phyloP scores from a whole-genome alignment of 1,140 invertebrate species.

The Drosophila sturtevanti region DNA sequence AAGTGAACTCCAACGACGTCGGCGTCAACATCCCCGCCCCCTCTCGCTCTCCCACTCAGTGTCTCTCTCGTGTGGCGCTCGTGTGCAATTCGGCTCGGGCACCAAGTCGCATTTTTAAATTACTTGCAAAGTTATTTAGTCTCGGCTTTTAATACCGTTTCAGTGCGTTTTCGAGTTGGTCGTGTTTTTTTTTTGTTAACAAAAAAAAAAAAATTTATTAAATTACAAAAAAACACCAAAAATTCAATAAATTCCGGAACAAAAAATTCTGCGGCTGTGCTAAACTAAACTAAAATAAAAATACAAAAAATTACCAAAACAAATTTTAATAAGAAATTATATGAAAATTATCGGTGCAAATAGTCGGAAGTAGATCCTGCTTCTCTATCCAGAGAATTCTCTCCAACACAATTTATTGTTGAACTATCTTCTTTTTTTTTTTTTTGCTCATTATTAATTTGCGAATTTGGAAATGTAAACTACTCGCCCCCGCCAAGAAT shows the following conservation, averaged over 20 bases:
- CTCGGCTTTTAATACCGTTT: conserved; percentile 82
- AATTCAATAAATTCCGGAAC: neutral
- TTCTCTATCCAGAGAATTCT: neutral
- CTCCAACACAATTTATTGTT: conserved; percentile 4
- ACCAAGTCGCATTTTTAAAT: conserved; percentile 68
- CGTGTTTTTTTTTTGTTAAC: conserved; percentile 67
- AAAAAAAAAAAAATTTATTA: conserved; percentile 21
- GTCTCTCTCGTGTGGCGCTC: conserved; percentile 47
- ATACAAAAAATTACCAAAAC: neutral
- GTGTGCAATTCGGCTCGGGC: conserved; percentile 44
- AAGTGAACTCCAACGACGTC: conserved; percentile 62
- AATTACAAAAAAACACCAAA: conserved; percentile 18
- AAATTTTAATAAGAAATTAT: too few relatives aligned
- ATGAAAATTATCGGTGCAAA: too few relatives aligned
- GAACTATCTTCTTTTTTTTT: conserved; percentile 29
- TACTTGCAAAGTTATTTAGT: conserved; percentile 82
- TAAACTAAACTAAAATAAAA: conserved; percentile 28
- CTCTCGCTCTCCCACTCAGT: conserved; percentile 27
- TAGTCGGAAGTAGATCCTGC: neutral
- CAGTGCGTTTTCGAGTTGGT: conserved; percentile 82
- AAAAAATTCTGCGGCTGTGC: conserved; percentile 24
- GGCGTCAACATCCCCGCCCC: conserved; percentile 22
- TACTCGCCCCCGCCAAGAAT: conserved; percentile 72
- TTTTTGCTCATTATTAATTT: neutral
- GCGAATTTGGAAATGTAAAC: conserved; percentile 73